Evolutionary conservation across 2,797 vertebrate genomes (phyloP), one percentile per base, ranked within the genome.

Genomic region (Propithecus deckenii): DNA sequence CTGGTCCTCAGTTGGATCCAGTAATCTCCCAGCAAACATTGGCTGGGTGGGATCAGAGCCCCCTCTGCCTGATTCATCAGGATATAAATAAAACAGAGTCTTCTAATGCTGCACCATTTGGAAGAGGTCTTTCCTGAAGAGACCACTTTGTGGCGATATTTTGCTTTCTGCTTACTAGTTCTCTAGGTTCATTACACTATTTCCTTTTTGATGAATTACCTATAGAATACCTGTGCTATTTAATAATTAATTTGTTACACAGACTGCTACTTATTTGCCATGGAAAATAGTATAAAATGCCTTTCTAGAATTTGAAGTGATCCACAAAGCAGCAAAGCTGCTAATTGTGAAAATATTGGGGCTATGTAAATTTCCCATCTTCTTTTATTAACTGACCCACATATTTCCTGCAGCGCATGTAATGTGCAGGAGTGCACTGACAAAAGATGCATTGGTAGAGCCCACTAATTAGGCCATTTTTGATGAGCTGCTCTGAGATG

Each of bases 261-360:
- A 85, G 89, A 86, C 65, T 55, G 72, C 20, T 11, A 38, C 48
- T 87, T 83, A 75, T 30, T 92, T 96, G 69, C 63, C 69, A 13
- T 79, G 41, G 28, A 87, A 96, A 83, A 32, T 71, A 86, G 28
- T 57, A 22, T 55, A 81, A 84, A 78, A 81, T 83, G 50, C 18
- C 52, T 90, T 91, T 92, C 48, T 88, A 35, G 52, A 95, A 94
- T 97, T 94, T 90, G 52, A 95, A 65, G 43, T 94, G 35, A 88
- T 85, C 52, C 25, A 43, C 69, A 90, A 90, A 96, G 78, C 63
- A 95, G 20, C 86, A 95, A 38, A 90, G 43, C 50, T 92, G n/a
- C 72, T 97, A 83, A 86, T 93, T 95, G 38, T 91, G 61, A 92
- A 90, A 78, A 91, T 89, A 95, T 85, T 83, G 78, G 84, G 78